Evolutionary conservation across 2,888 invertebrate genomes (phyloP).

Genomic region (Lasioglossum pauxillum): DNA sequence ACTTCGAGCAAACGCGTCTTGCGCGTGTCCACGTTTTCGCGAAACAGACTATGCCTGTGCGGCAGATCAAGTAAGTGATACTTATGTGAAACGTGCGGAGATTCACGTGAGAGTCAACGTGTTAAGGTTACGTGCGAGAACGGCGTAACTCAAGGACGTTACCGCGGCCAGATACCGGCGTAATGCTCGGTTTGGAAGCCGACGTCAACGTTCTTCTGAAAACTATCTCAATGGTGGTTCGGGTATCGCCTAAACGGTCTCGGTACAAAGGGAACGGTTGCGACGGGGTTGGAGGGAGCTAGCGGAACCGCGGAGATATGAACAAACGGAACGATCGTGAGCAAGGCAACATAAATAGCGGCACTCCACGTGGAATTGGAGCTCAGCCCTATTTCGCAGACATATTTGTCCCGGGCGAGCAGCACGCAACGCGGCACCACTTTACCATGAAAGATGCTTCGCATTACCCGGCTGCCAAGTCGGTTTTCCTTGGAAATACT

Average conservation of each 20-base stretch:
- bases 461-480: slow-evolving; percentile 60
- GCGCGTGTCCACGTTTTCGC: not conserved
- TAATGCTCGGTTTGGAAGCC: not conserved
- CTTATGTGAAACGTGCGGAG: not conserved
- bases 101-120: not conserved
- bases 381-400: slow-evolving; percentile 59
- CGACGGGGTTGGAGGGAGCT: not conserved
- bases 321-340: slow-evolving; percentile 44
- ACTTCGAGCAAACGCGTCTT: too few species aligned
- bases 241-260: slow-evolving; percentile 8
- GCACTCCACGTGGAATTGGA: slow-evolving; percentile 63
- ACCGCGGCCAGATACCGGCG: not conserved
- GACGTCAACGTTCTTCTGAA: not conserved
- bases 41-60: not conserved
- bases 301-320: slow-evolving; percentile 4
- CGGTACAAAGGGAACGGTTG: not conserved
- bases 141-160: not conserved
- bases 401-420: slow-evolving; percentile 65
- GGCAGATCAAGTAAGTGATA: not conserved
- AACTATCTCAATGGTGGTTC: slow-evolving; percentile 5
- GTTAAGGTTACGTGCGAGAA: not conserved
- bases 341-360: slow-evolving; percentile 65
- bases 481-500: slow-evolving; percentile 50
- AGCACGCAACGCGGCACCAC: slow-evolving; percentile 53
- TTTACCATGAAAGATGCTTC: slow-evolving; percentile 66